phyloP scores from a whole-genome alignment of 53 echinoderm and acorn worm genomes.

The Astropecten irregularis region DNA sequence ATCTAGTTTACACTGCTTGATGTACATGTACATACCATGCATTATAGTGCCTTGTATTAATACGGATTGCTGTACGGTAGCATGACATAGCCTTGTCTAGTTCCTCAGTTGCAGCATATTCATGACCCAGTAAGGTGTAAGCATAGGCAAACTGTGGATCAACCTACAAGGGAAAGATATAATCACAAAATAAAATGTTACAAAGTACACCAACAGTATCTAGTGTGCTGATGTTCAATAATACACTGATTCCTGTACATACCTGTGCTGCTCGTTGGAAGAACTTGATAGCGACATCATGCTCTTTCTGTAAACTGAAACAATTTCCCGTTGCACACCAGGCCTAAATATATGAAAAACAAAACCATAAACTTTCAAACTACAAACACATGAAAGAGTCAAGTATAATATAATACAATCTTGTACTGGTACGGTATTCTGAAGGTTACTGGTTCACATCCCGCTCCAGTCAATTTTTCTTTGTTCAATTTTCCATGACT shows the following conservation, averaged over 20 bases:
- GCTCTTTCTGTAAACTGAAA: slow-evolving; percentile 96
- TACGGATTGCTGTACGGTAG: slow-evolving; percentile 96
- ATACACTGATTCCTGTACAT: neutral
- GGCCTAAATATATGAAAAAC: no score
- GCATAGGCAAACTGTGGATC: slow-evolving; percentile 96
- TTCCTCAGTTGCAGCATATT: slow-evolving; percentile 94
- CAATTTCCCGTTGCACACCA: slow-evolving; percentile 99
- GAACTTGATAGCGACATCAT: slow-evolving; percentile 94
- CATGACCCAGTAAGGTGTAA: slow-evolving; percentile 96
- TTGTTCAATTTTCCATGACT: no score
- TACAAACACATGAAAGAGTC: no score
- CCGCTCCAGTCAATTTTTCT: no score
- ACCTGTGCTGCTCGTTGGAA: slow-evolving; percentile 97
- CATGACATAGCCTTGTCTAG: slow-evolving; percentile 96
- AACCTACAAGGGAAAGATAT: slow-evolving; percentile 40
- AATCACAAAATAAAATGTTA: no score
- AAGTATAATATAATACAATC: no score
- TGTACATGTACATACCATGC: slow-evolving; percentile 97
- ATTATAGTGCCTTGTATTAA: slow-evolving; percentile 91
- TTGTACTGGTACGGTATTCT: no score
- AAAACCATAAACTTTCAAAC: no score
- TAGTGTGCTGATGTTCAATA: no score
- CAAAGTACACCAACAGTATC: no score
- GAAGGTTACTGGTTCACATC: no score
- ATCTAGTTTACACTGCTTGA: no score